A percentile compares a stretch with the other conserved stretches of the same genome.
These are phyloP conservation scores for Pterophyllum scalare DNA, from an alignment of 2,113 vertebrate genomes.

Conservation along the genomic window DNA sequence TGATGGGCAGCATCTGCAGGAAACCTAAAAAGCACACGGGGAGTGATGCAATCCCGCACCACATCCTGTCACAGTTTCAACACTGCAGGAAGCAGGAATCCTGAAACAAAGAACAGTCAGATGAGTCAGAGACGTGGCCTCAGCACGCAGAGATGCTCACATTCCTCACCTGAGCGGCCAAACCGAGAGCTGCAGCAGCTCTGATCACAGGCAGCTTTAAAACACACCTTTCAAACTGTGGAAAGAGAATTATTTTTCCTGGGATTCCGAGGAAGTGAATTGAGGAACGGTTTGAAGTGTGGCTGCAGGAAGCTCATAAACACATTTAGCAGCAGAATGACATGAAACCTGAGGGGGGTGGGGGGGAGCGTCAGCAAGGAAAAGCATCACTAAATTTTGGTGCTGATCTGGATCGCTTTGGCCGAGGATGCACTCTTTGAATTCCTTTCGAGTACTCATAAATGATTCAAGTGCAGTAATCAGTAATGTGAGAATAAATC, in stretches of 20 bases:
- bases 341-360: neutral
- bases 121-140: neutral
- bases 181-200: neutral
- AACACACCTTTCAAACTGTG: neutral
- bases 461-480: neutral
- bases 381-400: no score
- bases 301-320: neutral
- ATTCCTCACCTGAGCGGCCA: neutral
- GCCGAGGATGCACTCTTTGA: neutral
- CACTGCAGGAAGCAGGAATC: neutral
- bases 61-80: constrained; percentile 6
- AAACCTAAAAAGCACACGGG: neutral
- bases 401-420: no score
- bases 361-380: no score
- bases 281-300: neutral
- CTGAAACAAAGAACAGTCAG: neutral
- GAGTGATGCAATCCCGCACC: neutral
- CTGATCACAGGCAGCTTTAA: neutral
- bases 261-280: neutral
- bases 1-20: neutral
- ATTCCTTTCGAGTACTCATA: neutral
- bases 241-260: no score
- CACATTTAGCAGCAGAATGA: neutral
- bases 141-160: neutral
- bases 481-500: neutral